Conservation (phyloP, 2,113 vertebrate species). For the rat (Rattus norvegicus) region GRCr8 NC_086029.1:67724501-67725000, state of each 20-base stretch:
- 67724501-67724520: not conserved
- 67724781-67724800: conserved; percentile 24
- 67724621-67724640: not conserved
- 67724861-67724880: too few species aligned
- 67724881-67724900: not conserved
- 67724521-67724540: not conserved
- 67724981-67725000: too few species aligned
- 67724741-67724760: not conserved
- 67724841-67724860: too few species aligned
- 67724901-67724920: not conserved
- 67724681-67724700: not conserved
- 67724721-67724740: not conserved
- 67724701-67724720: not conserved
- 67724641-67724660: not conserved
- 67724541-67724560: not conserved
- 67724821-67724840: not conserved
- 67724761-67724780: not conserved
- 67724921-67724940: not conserved
- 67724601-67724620: not conserved
- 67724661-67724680: not conserved
- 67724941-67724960: not conserved
- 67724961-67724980: not conserved
- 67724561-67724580: not conserved
- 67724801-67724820: too few species aligned
- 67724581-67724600: not conserved